Evolutionary conservation across 2,113 vertebrate species (phyloP).

Genomic region (Aphyosemion australe): DNA sequence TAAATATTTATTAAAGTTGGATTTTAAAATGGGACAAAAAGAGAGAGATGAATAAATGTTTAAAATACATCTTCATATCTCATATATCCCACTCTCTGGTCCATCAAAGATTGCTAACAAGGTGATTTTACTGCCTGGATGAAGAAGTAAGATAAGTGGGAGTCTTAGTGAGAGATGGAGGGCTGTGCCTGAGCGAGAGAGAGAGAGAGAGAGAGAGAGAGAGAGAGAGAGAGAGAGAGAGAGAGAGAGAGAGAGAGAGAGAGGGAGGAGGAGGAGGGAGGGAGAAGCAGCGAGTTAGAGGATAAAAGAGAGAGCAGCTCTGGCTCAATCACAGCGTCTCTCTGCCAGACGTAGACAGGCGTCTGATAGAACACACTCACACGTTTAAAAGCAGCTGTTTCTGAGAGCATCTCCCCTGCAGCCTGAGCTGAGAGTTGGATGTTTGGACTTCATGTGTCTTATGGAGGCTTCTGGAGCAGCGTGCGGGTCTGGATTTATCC

Average conservation of each 20-base stretch:
- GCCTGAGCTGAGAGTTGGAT: slow-evolving; percentile 39
- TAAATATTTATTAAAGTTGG: too few relatives aligned
- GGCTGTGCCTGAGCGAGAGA: slow-evolving; percentile 28
- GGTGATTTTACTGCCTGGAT: slow-evolving; percentile 11
- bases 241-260: slow-evolving; percentile 55
- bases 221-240: slow-evolving; percentile 44
- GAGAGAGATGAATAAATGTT: not conserved
- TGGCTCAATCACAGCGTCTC: slow-evolving; percentile 62
- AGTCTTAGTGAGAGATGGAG: slow-evolving; percentile 30
- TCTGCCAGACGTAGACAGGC: slow-evolving; percentile 52
- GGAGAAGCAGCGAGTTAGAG: slow-evolving; percentile 44
- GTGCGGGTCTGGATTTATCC: slow-evolving; percentile 36
- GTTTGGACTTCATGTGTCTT: slow-evolving; percentile 29
- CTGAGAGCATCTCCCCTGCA: slow-evolving; percentile 39
- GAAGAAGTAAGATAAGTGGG: slow-evolving; percentile 25
- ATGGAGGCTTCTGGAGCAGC: slow-evolving; percentile 28
- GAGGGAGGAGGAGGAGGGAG: slow-evolving; percentile 27
- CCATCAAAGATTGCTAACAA: not conserved
- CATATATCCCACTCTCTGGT: not conserved
- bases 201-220: slow-evolving; percentile 18
- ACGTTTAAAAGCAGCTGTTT: slow-evolving; percentile 60
- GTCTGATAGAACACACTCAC: slow-evolving; percentile 33
- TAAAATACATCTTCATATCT: not conserved
- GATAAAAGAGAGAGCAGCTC: slow-evolving; percentile 62
- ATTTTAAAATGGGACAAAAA: not conserved